These are phyloP conservation scores for Clivina fossor DNA, from an alignment of 2,888 invertebrate species.

Conservation along the genomic window DNA sequence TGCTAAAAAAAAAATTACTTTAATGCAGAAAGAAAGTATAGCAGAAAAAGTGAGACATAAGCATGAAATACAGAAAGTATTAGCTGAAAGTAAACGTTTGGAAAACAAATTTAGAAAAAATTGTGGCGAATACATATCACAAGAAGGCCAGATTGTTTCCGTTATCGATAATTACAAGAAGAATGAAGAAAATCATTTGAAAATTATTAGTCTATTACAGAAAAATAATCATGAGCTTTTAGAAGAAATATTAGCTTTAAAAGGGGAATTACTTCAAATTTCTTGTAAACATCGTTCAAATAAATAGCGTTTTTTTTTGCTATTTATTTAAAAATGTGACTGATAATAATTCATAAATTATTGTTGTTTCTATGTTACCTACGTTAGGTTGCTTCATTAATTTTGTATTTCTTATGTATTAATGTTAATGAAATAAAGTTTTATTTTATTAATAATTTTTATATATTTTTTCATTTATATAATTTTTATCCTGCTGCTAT, in stretches of 20 bases:
- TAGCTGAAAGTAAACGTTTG: conserved; percentile 4
- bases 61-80: conserved; percentile 17
- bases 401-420: too few relatives aligned
- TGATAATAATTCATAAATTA: too few relatives aligned
- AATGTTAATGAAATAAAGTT: too few relatives aligned
- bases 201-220: conserved; percentile 19
- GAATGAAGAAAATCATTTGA: conserved; percentile 15
- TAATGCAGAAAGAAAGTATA: conserved; percentile 15
- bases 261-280: conserved; percentile 10
- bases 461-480: too few relatives aligned
- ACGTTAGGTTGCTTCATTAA: too few relatives aligned
- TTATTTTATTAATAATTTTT: too few relatives aligned
- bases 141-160: conserved; percentile 9
- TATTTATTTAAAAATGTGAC: too few relatives aligned
- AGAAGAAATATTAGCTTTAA: conserved; percentile 16
- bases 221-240: conserved; percentile 22
- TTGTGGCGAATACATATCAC: conserved; percentile 17
- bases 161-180: conserved; percentile 17
- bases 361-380: too few relatives aligned
- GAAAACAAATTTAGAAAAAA: conserved; percentile 16
- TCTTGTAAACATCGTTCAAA: conserved; percentile 6
- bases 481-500: too few relatives aligned
- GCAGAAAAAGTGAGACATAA: conserved; percentile 7
- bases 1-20: conserved; percentile 19
- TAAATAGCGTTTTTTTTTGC: conserved; percentile 3